Evolutionary conservation across 2,113 vertebrate species (phyloP).

Genomic region (Lycaon pictus): DNA sequence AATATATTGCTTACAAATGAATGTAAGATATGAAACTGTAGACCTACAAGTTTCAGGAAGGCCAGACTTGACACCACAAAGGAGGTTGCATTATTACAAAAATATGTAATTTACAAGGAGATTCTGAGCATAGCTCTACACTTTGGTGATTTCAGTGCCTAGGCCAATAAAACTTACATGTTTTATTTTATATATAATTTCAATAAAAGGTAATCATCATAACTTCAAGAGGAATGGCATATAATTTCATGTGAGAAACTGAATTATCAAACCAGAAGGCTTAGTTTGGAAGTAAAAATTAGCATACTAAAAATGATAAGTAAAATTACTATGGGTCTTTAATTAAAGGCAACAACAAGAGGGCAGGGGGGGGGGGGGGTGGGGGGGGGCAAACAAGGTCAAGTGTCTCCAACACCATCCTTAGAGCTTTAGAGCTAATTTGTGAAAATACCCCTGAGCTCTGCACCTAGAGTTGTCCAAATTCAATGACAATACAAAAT

Average conservation of each 20-base stretch:
- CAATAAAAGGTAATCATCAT: constrained; percentile 2
- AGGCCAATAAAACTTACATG: constrained; percentile 35
- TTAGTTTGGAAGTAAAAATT: neutral
- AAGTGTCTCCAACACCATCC: neutral
- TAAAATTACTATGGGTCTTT: neutral
- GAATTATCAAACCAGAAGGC: constrained; percentile 18
- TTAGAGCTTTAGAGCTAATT: neutral
- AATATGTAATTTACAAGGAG: neutral
- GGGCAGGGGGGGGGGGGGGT: no score
- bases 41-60: neutral
- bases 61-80: neutral
- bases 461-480: constrained; percentile 56
- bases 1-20: neutral
- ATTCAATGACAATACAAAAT: constrained; percentile 36
- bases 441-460: constrained; percentile 24
- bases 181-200: neutral
- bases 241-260: neutral
- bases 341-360: neutral
- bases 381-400: neutral
- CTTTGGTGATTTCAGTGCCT: neutral
- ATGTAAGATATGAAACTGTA: constrained; percentile 54
- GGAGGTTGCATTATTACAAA: neutral
- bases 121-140: neutral
- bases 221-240: neutral
- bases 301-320: neutral